Percentiles rank a stretch among this genome's conserved stretches.
These are phyloP conservation scores for Armadillidium nasatum DNA, from an alignment of 1,140 invertebrate genomes.

Conservation along the genomic window DNA sequence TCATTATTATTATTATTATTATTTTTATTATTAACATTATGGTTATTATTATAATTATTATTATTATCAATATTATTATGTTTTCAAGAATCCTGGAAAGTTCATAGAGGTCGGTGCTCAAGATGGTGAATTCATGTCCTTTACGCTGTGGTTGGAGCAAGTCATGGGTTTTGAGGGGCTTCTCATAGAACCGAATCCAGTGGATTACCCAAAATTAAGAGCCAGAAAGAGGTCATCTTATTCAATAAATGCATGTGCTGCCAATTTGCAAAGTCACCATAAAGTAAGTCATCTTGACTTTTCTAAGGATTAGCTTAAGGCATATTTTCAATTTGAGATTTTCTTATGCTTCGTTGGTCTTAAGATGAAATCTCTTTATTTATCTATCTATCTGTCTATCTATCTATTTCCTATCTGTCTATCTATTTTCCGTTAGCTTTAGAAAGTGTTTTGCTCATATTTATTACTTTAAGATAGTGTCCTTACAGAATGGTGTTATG, in stretches of 20 bases:
- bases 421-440: no score
- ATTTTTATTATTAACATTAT: neutral
- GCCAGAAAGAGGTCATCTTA: slow-evolving; percentile 15
- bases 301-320: no score
- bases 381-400: no score
- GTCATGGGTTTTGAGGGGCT: slow-evolving; percentile 28
- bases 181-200: slow-evolving; percentile 33
- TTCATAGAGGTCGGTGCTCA: slow-evolving; percentile 37
- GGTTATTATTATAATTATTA: no score
- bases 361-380: no score
- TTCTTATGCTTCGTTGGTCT: no score
- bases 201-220: slow-evolving; percentile 31
- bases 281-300: no score
- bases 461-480: no score
- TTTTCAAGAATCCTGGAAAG: slow-evolving; percentile 26
- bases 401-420: no score
- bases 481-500: no score
- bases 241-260: slow-evolving; percentile 36
- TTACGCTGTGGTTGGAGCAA: slow-evolving; percentile 33
- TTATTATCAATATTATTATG: neutral
- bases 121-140: slow-evolving; percentile 39
- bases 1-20: neutral
- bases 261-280: slow-evolving; percentile 1
- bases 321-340: no score
- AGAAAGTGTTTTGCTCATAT: no score